Evolutionary conservation across 1,140 invertebrate genomes (phyloP).

Genomic region (Lepidostoma basale): DNA sequence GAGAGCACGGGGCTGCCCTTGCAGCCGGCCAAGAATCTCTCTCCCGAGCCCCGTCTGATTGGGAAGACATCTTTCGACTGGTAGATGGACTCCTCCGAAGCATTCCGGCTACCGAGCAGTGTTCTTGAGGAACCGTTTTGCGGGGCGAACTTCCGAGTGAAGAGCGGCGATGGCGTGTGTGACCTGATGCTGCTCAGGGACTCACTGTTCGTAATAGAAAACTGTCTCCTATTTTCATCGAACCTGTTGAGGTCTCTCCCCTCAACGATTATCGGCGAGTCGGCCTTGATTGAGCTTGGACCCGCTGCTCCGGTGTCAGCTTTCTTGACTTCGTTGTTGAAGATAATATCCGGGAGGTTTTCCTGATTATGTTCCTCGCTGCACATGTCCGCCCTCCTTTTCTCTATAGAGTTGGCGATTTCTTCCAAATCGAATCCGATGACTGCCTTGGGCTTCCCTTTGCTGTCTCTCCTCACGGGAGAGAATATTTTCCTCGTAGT

Average conservation of each 20-base stretch:
- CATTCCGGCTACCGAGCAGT: slow-evolving; percentile 33
- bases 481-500: slow-evolving; percentile 79
- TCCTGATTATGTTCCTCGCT: slow-evolving; percentile 27
- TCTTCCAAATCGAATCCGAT: slow-evolving; percentile 60
- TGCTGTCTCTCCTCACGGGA: slow-evolving; percentile 65
- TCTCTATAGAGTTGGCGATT: slow-evolving; percentile 49
- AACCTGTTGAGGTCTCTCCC: neutral
- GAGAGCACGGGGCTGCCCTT: slow-evolving; percentile 49
- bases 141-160: slow-evolving; percentile 25
- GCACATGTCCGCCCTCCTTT: slow-evolving; percentile 30
- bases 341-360: slow-evolving; percentile 42
- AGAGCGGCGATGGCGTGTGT: slow-evolving; percentile 38
- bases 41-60: slow-evolving; percentile 37
- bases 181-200: slow-evolving; percentile 38
- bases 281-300: neutral
- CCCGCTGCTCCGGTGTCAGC: slow-evolving; percentile 15
- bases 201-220: slow-evolving; percentile 26
- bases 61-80: slow-evolving; percentile 31
- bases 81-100: slow-evolving; percentile 42
- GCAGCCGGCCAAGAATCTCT: slow-evolving; percentile 29
- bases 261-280: neutral
- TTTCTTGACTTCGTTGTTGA: slow-evolving; percentile 25
- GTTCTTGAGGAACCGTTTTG: slow-evolving; percentile 35
- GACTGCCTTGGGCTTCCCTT: slow-evolving; percentile 57
- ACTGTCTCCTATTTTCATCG: slow-evolving; percentile 32